These are phyloP conservation scores for Erynnis tages DNA, from an alignment of 2,888 invertebrate genomes.

Conservation along the genomic window DNA sequence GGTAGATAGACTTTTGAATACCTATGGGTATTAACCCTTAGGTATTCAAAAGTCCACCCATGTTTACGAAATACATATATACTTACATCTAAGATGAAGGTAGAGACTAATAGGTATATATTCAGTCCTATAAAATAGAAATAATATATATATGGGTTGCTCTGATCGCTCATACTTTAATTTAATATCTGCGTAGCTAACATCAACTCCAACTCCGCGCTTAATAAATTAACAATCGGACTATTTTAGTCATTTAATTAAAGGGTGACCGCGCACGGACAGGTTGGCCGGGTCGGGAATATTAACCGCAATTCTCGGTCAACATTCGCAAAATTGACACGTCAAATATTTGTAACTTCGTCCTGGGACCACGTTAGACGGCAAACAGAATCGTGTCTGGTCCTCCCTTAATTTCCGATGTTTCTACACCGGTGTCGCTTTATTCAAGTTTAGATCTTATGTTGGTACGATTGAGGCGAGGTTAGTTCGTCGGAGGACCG, in stretches of 20 bases:
- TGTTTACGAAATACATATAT: too few relatives aligned
- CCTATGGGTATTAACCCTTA: too few relatives aligned
- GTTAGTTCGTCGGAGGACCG: constrained; percentile 49
- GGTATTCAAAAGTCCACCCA: too few relatives aligned
- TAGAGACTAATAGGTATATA: too few relatives aligned
- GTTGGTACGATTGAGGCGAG: constrained; percentile 46
- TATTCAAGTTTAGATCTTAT: constrained; percentile 26
- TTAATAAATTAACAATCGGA: constrained; percentile 71
- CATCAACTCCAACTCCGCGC: constrained; percentile 48
- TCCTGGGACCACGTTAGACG: constrained; percentile 80
- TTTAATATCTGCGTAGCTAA: constrained; percentile 19
- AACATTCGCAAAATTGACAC: constrained; percentile 82
- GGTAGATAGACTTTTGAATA: too few relatives aligned
- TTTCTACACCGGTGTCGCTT: constrained; percentile 54
- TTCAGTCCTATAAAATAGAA: constrained; percentile 3
- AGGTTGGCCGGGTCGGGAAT: constrained; percentile 74
- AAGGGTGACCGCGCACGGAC: constrained; percentile 62
- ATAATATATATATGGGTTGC: constrained; percentile 7
- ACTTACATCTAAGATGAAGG: too few relatives aligned
- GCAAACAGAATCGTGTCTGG: constrained; percentile 81
- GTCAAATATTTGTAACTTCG: constrained; percentile 82
- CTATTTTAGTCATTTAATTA: constrained; percentile 79
- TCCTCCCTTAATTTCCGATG: constrained; percentile 81
- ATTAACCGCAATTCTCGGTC: constrained; percentile 81
- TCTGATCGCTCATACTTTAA: constrained; percentile 16